Base-by-base conservation (phyloP, 2,113 vertebrate genomes). In the Melanotaenia duboulayi region DNA sequence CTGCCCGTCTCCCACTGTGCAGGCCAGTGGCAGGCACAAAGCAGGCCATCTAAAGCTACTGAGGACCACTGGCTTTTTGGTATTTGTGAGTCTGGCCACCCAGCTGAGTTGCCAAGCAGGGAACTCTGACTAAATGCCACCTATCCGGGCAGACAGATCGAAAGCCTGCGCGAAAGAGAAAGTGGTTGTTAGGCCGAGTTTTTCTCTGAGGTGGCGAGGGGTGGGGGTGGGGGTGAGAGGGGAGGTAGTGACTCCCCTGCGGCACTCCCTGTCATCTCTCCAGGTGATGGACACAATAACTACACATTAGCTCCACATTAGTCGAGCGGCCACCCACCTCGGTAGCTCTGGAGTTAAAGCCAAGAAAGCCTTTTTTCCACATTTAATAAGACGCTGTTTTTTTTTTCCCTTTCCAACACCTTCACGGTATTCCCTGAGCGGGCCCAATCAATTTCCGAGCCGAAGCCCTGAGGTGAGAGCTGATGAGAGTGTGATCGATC, bases 121-220 rank as follows among this genome's bases (percentile, higher is more conserved):
- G 74, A 87, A 81, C 86, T 84, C 80, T 87, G 89, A 94, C 88
- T 93, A 95, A 95, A 95, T 95, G 93, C 92, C 94, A 95, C 86
- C 91, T 82, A 67, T 74, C 80, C 64, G 86, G 84, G 90, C 88
- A 82, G 84, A 88, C 79, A 71, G 72, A 88, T 84, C 56, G 85
- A 88, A 87, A 74, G 80, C 68, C 64, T 71, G 78, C 5, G 81
- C 22, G 59, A 79, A 82, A 89, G 76, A 88, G 68, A 87, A 75
- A 87, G 83, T 35, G 79, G 81, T 71, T 87, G 89, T 89, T 81
- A 83, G 67, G 78, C 73, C 76, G 76, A 80, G 81, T 87, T 87
- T 90, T 87, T 87, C 73, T 83, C 79, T 82, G 72, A 85, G 83
- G 82, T 32, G 66, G 66, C 56, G n/a, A 62, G 89, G 82, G 68